These are phyloP conservation scores for Dolichoris vasculosae DNA, from an alignment of 1,140 invertebrate genomes.

Conservation along the genomic window DNA sequence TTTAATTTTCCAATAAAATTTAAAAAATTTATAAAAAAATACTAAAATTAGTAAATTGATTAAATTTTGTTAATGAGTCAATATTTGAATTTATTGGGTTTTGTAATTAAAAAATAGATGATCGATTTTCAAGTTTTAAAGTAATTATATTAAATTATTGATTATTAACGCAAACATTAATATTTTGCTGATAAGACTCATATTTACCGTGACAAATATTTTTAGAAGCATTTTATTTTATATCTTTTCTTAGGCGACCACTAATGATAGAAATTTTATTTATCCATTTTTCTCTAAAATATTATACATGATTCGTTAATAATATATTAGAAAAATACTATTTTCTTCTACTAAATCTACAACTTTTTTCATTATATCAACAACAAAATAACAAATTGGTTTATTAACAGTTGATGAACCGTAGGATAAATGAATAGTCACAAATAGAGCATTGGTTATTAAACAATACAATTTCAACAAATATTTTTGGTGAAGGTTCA, in stretches of 20 bases:
- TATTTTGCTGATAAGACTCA: background rate
- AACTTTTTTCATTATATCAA: too few relatives aligned
- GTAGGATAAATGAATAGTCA: too few relatives aligned
- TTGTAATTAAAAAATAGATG: background rate
- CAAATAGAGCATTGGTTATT: background rate
- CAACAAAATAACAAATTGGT: too few relatives aligned
- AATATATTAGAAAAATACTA: background rate
- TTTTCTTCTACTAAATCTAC: background rate
- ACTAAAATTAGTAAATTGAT: background rate
- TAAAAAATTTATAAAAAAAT: background rate
- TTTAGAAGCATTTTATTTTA: background rate
- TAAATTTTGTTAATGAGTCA: background rate
- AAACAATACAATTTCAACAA: background rate
- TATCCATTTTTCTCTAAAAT: background rate
- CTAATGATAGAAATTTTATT: background rate
- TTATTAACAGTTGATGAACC: background rate
- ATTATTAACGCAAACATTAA: slow-evolving; percentile 15
- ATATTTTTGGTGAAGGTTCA: background rate
- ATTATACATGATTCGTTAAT: background rate
- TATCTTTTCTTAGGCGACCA: background rate
- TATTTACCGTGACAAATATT: background rate
- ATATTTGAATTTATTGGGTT: background rate
- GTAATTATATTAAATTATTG: background rate
- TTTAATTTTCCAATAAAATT: background rate
- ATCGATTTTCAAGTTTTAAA: background rate